A percentile compares a stretch with the other conserved stretches of the same genome.
These are phyloP conservation scores for Clavelina lepadiformis DNA, from an alignment of 23 tunicate species.

Conservation along the genomic window DNA sequence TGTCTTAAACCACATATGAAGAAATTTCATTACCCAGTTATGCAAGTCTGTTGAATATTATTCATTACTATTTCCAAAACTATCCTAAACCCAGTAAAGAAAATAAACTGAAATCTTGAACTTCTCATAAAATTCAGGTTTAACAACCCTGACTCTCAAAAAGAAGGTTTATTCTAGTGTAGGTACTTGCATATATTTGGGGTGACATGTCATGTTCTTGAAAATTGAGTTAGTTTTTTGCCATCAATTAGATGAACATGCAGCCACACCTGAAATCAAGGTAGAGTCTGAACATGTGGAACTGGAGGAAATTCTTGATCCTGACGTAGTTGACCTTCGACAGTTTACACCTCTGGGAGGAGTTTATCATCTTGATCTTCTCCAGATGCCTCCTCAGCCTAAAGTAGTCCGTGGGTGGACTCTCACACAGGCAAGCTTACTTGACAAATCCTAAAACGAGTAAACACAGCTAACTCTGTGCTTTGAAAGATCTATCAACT, in stretches of 20 bases:
- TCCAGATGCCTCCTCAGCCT: constrained; percentile 77
- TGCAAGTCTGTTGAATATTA: too few species aligned
- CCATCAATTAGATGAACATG: constrained; percentile 2
- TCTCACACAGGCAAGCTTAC: constrained; percentile 47
- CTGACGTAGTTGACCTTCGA: constrained; percentile 82
- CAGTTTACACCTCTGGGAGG: constrained; percentile 86
- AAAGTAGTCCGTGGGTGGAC: constrained; percentile 76
- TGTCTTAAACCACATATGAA: too few species aligned
- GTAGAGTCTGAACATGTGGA: constrained; percentile 16
- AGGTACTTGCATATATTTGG: too few species aligned
- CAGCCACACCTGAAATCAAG: constrained; percentile 7
- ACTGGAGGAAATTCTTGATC: constrained; percentile 75
- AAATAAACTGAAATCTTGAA: too few species aligned
- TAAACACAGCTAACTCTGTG: neutral
- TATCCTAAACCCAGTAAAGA: too few species aligned
- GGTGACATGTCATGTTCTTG: too few species aligned
- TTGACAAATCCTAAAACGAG: neutral
- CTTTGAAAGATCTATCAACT: neutral
- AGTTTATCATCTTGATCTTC: constrained; percentile 54
- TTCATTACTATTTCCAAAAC: too few species aligned
- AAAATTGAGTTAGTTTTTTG: too few species aligned
- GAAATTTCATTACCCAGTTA: too few species aligned
- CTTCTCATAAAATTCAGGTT: too few species aligned
- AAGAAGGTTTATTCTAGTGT: too few species aligned
- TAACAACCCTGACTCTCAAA: too few species aligned